Base-by-base conservation (phyloP, 2,113 vertebrate species). In the Grallaria varia region DNA sequence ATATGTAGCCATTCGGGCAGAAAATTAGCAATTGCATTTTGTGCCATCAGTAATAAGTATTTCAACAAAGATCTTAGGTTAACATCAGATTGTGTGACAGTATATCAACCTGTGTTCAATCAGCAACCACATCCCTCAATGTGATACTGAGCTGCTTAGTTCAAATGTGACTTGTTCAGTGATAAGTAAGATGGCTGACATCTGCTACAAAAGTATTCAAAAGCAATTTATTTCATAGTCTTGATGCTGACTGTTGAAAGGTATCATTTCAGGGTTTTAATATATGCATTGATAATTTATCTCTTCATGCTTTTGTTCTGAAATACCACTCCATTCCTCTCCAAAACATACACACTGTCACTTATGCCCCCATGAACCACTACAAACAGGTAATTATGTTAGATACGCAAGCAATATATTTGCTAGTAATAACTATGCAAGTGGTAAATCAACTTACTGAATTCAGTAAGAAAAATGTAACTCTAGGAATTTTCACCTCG, bases 21-120 rank as follows among this genome's bases (percentile, higher is more conserved):
- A 99, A 99, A 99, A 99, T 99, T 99, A 99, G 98, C 98, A 99
- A 99, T 99, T 99, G 99, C 98, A 98, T 98, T 98, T 98, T 17
- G 90, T 99, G 99, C 98, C 98, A 99, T 99, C 98, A 98, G 99
- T 99, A 99, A 99, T 99, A 99, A 99, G 98, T 98, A 98, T 99
- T 99, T 99, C 98, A 99, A 98, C 97, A 97, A 98, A 98, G 98
- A 99, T 99, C 98, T 98, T 98, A 98, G 98, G 98, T 99, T 99
- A 99, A 98, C 97, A 98, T 98, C 98, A 98, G 98, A 98, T 98
- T 76, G 64, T 98, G 98, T 98, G 98, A 98, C 98, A 98, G 97
- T 98, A 98, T 98, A 99, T 99, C 98, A 99, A 98, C 99, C 98
- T 99, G 98, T 98, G 98, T 98, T 99, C 98, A 98, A 98, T 98